Evolutionary conservation across 2,113 vertebrate species (phyloP), one percentile per base, ranked within the genome.

Genomic region (Solea solea): DNA sequence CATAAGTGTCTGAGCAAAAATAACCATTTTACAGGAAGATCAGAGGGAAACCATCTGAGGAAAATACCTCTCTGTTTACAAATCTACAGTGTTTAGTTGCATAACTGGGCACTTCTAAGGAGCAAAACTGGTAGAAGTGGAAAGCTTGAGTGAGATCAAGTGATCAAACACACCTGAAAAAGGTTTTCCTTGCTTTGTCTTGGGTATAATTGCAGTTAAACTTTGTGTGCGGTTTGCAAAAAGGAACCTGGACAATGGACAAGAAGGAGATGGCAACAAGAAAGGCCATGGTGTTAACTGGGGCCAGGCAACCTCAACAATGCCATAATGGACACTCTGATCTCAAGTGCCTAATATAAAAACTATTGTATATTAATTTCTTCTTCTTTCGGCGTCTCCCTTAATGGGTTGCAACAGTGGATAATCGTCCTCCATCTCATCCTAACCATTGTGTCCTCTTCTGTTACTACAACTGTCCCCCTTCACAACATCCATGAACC

Each of bases 241-340:
- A 62, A 44, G 8, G 65, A 72, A 79, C 28, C 76, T 90, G 90
- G 88, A 90, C 21, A 21, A 21, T 61, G 63, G 77, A 81, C 83
- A 89, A 87, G 79, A 86, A 90, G 87, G 89, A 79, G 58, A 65
- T 86, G 81, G 82, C 74, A 63, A 65, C 25, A 61, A 66, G 72
- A 85, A 80, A 60, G 78, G 66, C 76, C 21, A 8, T 69, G 58
- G 70, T 83, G 85, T 78, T 84, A 68, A 64, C 25, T 51, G 84
- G 76, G 60, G 69, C 74, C 16, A 27, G 76, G 73, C 84, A 86
- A 81, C 84, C 78, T 81, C 80, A 86, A 76, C 73, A 2, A 39
- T 67, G 69, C 74, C 16, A 27, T 76, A 80, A 85, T 71, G 58
- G 69, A 83, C 63, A 80, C 71, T 70, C 73, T 72, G 65, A 78